phyloP scores from a whole-genome alignment of 1,140 invertebrate genomes.

The Apis mellifera region DNA sequence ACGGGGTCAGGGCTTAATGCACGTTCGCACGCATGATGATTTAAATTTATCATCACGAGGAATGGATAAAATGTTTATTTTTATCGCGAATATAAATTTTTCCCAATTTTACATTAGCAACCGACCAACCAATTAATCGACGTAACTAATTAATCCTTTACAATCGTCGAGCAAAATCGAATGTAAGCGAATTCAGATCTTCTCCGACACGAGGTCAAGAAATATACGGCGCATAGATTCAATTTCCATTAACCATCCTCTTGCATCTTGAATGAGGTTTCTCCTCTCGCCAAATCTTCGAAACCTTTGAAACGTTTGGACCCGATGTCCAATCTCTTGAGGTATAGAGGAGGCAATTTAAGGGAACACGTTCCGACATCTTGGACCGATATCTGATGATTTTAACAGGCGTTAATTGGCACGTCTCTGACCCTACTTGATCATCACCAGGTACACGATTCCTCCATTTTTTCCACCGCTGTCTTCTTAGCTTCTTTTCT shows the following conservation, averaged over 20 bases:
- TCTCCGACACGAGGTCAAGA: too few relatives aligned
- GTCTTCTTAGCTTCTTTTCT: slow-evolving; percentile 3
- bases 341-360: slow-evolving; percentile 43
- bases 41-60: too few relatives aligned
- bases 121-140: too few relatives aligned
- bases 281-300: slow-evolving; percentile 16
- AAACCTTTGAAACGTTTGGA: slow-evolving; percentile 46
- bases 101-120: too few relatives aligned
- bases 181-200: too few relatives aligned
- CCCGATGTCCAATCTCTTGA: slow-evolving; percentile 4
- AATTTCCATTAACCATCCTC: slow-evolving; percentile 17
- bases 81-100: too few relatives aligned
- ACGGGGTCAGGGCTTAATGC: too few relatives aligned
- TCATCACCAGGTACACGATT: slow-evolving; percentile 44
- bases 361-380: slow-evolving; percentile 33
- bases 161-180: too few relatives aligned
- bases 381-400: slow-evolving; percentile 46
- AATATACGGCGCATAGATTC: too few relatives aligned
- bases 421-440: not conserved
- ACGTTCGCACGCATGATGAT: too few relatives aligned
- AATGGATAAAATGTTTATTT: too few relatives aligned
- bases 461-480: not conserved
- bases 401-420: slow-evolving; percentile 61
- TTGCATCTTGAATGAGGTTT: slow-evolving; percentile 12
- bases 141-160: too few relatives aligned